A percentile compares a stretch with the other conserved stretches of the same genome.
phyloP scores from a whole-genome alignment of 1,140 invertebrate genomes.

The Dendrolimus kikuchii region DNA sequence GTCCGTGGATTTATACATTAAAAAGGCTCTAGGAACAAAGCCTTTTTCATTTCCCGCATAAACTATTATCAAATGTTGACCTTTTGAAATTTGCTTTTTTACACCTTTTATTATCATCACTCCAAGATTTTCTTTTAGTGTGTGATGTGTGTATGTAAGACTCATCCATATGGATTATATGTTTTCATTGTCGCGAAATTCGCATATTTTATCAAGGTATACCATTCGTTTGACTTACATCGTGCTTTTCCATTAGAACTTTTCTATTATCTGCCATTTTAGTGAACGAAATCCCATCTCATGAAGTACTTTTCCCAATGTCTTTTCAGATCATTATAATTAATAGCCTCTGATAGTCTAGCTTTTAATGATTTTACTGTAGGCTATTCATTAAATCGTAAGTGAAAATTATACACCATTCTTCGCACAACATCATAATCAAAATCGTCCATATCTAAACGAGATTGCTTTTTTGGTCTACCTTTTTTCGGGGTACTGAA shows the following conservation, averaged over 20 bases:
- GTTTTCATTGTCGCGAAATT: no score
- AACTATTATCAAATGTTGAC: no score
- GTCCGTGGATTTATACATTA: no score
- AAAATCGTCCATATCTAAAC: conserved; percentile 5
- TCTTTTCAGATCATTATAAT: conserved; percentile 15
- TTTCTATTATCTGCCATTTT: conserved; percentile 15
- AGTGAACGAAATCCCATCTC: conserved; percentile 16
- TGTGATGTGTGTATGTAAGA: no score
- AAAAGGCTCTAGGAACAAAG: no score
- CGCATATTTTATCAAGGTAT: background rate
- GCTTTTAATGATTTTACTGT: conserved; percentile 11
- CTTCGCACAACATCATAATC: conserved; percentile 10
- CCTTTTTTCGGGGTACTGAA: conserved; percentile 12
- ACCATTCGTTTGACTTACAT: conserved; percentile 12
- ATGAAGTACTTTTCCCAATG: conserved; percentile 11
- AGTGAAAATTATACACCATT: conserved; percentile 12
- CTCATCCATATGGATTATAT: no score
- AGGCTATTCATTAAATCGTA: conserved; percentile 10
- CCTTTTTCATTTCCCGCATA: no score
- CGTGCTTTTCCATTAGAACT: conserved; percentile 13
- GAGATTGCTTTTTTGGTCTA: conserved; percentile 11
- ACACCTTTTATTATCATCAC: no score
- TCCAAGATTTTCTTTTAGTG: no score
- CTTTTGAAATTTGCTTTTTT: no score
- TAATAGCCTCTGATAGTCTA: conserved; percentile 11